Conservation (phyloP, 1,140 invertebrate genomes). For the Drosophila mauritiana region DNA sequence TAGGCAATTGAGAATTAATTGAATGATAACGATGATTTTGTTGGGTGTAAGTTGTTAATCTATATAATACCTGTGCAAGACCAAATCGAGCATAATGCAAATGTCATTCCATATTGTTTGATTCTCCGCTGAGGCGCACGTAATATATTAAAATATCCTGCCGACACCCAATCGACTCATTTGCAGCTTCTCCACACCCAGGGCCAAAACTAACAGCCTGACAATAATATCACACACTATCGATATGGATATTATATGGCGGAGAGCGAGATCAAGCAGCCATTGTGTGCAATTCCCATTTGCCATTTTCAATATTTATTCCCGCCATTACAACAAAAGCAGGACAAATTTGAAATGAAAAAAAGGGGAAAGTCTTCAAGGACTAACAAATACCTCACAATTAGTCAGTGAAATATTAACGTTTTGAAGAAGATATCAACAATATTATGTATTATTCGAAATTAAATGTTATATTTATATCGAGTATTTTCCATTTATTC, state of each 20-base stretch:
- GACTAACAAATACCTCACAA: background rate
- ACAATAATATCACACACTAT: constrained; percentile 56
- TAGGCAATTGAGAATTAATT: background rate
- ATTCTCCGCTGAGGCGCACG: constrained; percentile 34
- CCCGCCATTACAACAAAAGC: constrained; percentile 51
- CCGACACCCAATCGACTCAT: constrained; percentile 44
- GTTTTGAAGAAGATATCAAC: background rate
- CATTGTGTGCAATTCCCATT: constrained; percentile 81
- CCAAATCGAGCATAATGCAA: constrained; percentile 23
- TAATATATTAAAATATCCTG: constrained; percentile 57
- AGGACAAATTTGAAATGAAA: constrained; percentile 11
- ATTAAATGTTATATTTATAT: no score
- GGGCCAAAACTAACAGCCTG: constrained; percentile 50
- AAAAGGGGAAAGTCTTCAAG: background rate
- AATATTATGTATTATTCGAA: background rate
- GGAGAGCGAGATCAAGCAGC: constrained; percentile 47
- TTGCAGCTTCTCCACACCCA: constrained; percentile 50
- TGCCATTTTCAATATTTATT: constrained; percentile 80
- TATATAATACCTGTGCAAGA: no score
- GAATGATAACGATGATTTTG: background rate
- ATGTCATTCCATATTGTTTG: constrained; percentile 8
- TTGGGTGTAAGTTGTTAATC: background rate
- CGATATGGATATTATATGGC: constrained; percentile 32
- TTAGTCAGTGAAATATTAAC: background rate
- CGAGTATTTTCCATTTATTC: no score